Conservation (phyloP, 2,797 vertebrate genomes). For the Manis pentadactyla region DNA sequence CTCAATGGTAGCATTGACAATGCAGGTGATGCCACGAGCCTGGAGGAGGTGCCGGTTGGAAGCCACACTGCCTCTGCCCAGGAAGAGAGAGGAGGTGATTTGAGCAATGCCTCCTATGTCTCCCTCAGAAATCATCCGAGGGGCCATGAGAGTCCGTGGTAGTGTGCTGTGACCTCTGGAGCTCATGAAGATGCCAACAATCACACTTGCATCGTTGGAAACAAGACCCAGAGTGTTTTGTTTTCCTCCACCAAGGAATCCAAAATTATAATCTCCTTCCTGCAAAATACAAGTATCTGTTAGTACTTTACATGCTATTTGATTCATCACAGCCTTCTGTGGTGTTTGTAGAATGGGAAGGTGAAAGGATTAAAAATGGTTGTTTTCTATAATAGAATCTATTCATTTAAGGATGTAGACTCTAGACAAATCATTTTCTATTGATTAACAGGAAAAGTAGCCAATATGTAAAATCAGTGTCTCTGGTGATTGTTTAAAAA, state of each 20-base stretch:
- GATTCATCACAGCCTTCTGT: neutral
- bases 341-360: neutral
- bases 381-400: slow-evolving; percentile 17
- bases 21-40: slow-evolving; percentile 96
- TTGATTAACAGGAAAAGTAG: slow-evolving; percentile 6
- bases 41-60: slow-evolving; percentile 97
- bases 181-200: slow-evolving; percentile 90
- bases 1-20: slow-evolving; percentile 98
- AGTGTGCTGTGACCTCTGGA: slow-evolving; percentile 95
- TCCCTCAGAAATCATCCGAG: slow-evolving; percentile 93
- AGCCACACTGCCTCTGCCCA: slow-evolving; percentile 96
- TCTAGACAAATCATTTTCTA: slow-evolving; percentile 43
- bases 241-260: slow-evolving; percentile 69
- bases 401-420: neutral
- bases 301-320: neutral
- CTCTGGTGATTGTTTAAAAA: neutral
- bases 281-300: slow-evolving; percentile 72
- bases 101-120: slow-evolving; percentile 96
- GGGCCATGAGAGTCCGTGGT: slow-evolving; percentile 92
- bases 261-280: slow-evolving; percentile 59
- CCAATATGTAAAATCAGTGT: slow-evolving; percentile 38
- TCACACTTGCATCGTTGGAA: slow-evolving; percentile 86
- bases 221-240: slow-evolving; percentile 59
- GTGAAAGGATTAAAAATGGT: neutral
- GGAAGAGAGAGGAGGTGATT: slow-evolving; percentile 96